phyloP scores from a whole-genome alignment of 2,113 vertebrate genomes.

The Okapia johnstoni region DNA sequence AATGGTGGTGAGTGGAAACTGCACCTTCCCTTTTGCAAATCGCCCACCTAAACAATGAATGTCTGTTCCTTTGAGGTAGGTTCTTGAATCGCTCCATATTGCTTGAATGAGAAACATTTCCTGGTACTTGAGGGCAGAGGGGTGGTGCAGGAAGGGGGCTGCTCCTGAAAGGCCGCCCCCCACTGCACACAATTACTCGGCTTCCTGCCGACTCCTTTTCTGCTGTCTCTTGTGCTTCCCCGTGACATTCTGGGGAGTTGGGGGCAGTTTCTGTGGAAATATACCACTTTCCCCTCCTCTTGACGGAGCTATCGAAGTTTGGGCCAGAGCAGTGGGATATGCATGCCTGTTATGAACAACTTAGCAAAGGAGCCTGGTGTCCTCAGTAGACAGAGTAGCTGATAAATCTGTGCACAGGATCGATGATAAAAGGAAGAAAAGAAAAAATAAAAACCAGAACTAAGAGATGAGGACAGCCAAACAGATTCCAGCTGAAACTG shows the following conservation, averaged over 20 bases:
- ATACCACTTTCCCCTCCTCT: neutral
- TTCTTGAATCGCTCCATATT: neutral
- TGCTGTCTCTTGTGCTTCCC: neutral
- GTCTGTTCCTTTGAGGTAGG: neutral
- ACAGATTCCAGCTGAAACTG: slow-evolving; percentile 8
- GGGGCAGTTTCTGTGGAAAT: neutral
- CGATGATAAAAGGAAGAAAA: slow-evolving; percentile 3
- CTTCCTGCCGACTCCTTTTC: neutral
- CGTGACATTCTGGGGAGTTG: neutral
- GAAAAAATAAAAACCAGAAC: neutral
- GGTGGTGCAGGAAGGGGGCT: neutral
- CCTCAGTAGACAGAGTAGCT: neutral
- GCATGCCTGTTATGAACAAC: neutral
- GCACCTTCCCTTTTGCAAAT: neutral
- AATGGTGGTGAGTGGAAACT: neutral
- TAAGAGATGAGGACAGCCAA: neutral
- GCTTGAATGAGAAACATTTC: neutral
- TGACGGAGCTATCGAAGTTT: neutral
- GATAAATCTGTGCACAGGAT: slow-evolving; percentile 18
- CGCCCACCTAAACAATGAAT: neutral
- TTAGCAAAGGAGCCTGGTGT: neutral
- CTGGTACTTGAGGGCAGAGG: neutral
- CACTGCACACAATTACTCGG: neutral
- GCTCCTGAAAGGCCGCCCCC: neutral
- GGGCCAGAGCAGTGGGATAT: neutral